Evolutionary conservation across 2,113 vertebrate species (phyloP).

Genomic region (Capricornis sumatraensis): DNA sequence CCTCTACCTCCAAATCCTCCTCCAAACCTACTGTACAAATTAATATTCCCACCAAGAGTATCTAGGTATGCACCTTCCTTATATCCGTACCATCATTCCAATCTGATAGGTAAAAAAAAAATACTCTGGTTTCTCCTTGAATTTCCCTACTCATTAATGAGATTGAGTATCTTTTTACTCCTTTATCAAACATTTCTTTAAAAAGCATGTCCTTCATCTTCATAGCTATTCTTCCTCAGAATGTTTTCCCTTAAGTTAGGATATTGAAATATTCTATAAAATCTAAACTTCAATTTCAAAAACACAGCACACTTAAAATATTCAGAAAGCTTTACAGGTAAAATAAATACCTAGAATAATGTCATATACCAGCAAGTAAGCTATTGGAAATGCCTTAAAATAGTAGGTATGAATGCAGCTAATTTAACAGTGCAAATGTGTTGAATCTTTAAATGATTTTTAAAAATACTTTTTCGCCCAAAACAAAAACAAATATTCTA

Average conservation of each 20-base stretch:
- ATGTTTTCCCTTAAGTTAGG: neutral
- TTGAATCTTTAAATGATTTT: constrained; percentile 13
- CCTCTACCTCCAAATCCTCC: neutral
- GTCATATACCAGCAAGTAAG: constrained; percentile 21
- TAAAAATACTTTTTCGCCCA: neutral
- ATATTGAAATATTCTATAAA: constrained; percentile 2
- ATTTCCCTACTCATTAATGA: neutral
- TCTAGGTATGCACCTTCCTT: neutral
- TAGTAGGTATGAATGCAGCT: neutral
- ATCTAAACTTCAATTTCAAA: constrained; percentile 28
- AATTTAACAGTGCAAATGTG: neutral
- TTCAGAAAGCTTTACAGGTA: neutral
- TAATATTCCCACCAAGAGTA: neutral
- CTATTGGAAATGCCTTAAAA: constrained; percentile 12
- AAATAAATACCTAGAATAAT: neutral
- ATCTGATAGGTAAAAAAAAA: neutral
- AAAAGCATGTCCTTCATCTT: neutral
- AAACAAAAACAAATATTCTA: constrained; percentile 37
- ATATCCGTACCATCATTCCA: neutral
- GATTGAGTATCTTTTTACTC: constrained; percentile 4
- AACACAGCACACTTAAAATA: constrained; percentile 39
- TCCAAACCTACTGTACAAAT: neutral
- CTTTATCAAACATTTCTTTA: constrained; percentile 14
- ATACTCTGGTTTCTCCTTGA: neutral
- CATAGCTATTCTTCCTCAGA: neutral